Conservation (phyloP, 2,888 invertebrate species). For the Drosophila kanekoi region DNA sequence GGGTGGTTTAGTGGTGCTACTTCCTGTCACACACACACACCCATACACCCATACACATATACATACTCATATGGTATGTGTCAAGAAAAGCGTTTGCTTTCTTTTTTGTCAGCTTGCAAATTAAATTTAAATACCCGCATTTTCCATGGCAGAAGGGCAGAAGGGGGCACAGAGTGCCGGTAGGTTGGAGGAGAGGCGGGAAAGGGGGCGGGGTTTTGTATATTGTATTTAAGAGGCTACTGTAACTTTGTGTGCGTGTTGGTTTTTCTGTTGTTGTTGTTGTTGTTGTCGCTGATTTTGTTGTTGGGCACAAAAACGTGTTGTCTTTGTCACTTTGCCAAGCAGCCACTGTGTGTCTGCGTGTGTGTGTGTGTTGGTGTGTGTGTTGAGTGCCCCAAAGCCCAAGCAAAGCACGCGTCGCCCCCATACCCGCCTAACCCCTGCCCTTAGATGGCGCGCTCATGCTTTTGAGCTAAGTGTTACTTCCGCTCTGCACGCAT, state of each 20-base stretch:
- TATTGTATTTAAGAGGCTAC: slow-evolving; percentile 53
- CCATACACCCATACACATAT: slow-evolving; percentile 5
- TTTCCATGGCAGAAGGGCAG: slow-evolving; percentile 16
- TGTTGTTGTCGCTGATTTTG: slow-evolving; percentile 16
- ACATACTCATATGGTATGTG: slow-evolving; percentile 44
- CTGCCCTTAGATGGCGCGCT: slow-evolving; percentile 24
- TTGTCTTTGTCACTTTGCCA: slow-evolving; percentile 69
- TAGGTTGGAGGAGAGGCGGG: neutral
- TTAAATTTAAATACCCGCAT: slow-evolving; percentile 76
- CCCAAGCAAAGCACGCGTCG: slow-evolving; percentile 3
- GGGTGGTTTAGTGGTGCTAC: slow-evolving; percentile 26
- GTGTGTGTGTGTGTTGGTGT: slow-evolving; percentile 20
- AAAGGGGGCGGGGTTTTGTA: neutral
- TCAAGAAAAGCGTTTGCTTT: slow-evolving; percentile 70
- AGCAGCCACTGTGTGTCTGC: slow-evolving; percentile 25
- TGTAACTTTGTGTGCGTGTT: slow-evolving; percentile 46
- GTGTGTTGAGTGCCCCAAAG: slow-evolving; percentile 41
- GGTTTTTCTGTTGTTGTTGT: neutral
- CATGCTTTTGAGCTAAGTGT: slow-evolving; percentile 71
- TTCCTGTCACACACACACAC: slow-evolving; percentile 44
- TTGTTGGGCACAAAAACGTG: slow-evolving; percentile 59
- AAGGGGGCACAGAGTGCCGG: slow-evolving; percentile 2
- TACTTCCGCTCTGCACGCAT: slow-evolving; percentile 74
- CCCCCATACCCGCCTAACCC: neutral
- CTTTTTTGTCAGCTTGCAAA: slow-evolving; percentile 79